A percentile compares a stretch with the other conserved stretches of the same genome.
Conservation (phyloP, 2,113 vertebrate species). For the Cichladusa arquata region DNA sequence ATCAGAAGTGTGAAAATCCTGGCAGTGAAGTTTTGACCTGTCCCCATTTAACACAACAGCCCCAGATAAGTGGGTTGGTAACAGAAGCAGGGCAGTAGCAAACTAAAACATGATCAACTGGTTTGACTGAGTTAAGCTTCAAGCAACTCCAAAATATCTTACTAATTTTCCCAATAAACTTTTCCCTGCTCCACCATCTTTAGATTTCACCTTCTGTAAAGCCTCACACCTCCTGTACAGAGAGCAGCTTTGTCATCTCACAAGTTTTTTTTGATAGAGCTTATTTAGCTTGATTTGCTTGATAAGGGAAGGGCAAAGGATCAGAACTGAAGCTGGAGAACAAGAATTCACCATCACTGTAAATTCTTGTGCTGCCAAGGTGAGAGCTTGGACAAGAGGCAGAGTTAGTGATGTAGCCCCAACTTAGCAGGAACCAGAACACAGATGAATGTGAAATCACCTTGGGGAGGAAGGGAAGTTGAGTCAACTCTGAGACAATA, state of each 20-base stretch:
- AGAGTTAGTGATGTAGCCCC: not conserved
- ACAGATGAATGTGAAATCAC: not conserved
- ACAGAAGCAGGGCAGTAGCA: not conserved
- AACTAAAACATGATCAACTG: not conserved
- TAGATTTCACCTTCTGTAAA: not conserved
- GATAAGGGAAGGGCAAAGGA: not conserved
- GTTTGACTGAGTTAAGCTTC: not conserved
- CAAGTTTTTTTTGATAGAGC: not conserved
- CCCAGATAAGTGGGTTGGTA: conserved; percentile 24
- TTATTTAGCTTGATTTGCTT: not conserved
- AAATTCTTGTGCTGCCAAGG: not conserved
- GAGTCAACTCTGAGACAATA: not conserved
- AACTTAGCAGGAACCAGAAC: not conserved
- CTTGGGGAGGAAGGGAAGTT: not conserved
- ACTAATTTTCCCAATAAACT: not conserved
- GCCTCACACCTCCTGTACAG: not conserved
- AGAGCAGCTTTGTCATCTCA: not conserved
- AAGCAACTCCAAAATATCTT: not conserved
- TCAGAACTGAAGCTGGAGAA: not conserved
- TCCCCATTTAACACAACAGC: conserved; percentile 8
- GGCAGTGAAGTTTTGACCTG: not conserved
- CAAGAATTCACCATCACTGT: not conserved
- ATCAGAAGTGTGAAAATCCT: conserved; percentile 23
- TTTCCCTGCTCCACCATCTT: not conserved
- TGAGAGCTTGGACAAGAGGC: not conserved